These are phyloP conservation scores for Corydoras maculifer DNA, from an alignment of 2,113 vertebrate genomes.

Conservation along the genomic window DNA sequence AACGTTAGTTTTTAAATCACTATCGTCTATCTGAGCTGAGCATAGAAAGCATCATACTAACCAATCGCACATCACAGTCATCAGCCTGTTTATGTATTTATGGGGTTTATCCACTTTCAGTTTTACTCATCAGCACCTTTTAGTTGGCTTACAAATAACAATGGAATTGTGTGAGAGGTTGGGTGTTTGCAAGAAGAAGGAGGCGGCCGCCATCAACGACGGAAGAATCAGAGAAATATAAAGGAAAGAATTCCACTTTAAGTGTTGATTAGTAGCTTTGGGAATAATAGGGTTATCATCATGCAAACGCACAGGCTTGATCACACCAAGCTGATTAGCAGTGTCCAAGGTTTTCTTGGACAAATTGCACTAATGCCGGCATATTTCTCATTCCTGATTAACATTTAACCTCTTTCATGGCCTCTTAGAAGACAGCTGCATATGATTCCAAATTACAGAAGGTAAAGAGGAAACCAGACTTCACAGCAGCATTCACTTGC, in stretches of 20 bases:
- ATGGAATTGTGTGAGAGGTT: not conserved
- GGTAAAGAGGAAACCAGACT: conserved; percentile 41
- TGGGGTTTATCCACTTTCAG: too few relatives aligned
- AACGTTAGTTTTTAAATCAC: not conserved
- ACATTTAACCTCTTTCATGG: conserved; percentile 62
- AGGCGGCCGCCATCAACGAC: conserved; percentile 20
- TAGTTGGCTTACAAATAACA: too few relatives aligned
- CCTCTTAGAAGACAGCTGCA: conserved; percentile 27
- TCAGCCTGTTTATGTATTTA: too few relatives aligned
- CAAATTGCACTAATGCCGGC: conserved; percentile 62
- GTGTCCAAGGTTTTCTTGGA: conserved; percentile 55
- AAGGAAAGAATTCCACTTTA: conserved; percentile 55
- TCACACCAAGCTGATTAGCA: conserved; percentile 64
- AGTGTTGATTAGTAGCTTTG: conserved; percentile 62
- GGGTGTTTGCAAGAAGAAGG: not conserved
- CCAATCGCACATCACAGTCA: too few relatives aligned
- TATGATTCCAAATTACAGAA: conserved; percentile 48
- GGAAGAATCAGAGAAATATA: conserved; percentile 50
- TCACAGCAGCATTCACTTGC: not conserved
- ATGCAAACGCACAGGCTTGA: conserved; percentile 64
- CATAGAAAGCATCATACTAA: too few relatives aligned
- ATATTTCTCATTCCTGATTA: conserved; percentile 62
- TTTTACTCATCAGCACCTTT: too few relatives aligned
- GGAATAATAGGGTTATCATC: conserved; percentile 68
- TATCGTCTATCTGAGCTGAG: too few relatives aligned